A percentile compares a stretch with the other conserved stretches of the same genome.
phyloP scores from a whole-genome alignment of 2,888 invertebrate species.

The Tethea ocularis region DNA sequence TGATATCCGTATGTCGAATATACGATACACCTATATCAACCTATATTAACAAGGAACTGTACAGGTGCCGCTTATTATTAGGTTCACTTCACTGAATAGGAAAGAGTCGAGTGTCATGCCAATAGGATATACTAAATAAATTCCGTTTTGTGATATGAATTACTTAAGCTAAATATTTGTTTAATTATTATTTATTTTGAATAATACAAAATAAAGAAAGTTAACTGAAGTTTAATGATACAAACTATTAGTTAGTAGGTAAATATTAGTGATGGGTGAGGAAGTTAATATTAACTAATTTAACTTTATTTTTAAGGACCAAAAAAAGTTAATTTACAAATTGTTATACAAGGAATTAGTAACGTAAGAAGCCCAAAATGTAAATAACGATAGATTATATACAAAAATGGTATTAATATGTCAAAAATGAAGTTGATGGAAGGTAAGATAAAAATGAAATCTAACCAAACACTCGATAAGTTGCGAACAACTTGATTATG shows the following conservation, averaged over 20 bases:
- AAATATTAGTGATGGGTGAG: too few relatives aligned
- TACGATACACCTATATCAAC: too few relatives aligned
- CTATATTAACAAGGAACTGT: too few relatives aligned
- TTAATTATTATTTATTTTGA: not conserved
- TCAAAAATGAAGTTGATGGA: not conserved
- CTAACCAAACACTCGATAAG: not conserved
- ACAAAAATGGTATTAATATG: too few relatives aligned
- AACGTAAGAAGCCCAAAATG: too few relatives aligned
- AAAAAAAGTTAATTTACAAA: too few relatives aligned
- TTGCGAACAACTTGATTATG: not conserved
- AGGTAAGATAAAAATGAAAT: not conserved
- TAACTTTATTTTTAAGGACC: not conserved
- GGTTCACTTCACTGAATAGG: not conserved
- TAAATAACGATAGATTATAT: too few relatives aligned
- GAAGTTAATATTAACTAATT: not conserved
- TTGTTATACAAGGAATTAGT: too few relatives aligned
- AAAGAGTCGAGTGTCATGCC: not conserved
- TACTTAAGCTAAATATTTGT: not conserved
- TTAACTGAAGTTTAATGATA: not conserved
- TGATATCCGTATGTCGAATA: too few relatives aligned
- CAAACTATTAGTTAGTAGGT: not conserved
- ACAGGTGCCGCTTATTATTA: not conserved
- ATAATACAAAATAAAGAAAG: not conserved
- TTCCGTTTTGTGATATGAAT: not conserved
- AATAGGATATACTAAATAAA: not conserved